Conservation (phyloP, 2,113 vertebrate genomes). For the Paedocypris sp. region DNA sequence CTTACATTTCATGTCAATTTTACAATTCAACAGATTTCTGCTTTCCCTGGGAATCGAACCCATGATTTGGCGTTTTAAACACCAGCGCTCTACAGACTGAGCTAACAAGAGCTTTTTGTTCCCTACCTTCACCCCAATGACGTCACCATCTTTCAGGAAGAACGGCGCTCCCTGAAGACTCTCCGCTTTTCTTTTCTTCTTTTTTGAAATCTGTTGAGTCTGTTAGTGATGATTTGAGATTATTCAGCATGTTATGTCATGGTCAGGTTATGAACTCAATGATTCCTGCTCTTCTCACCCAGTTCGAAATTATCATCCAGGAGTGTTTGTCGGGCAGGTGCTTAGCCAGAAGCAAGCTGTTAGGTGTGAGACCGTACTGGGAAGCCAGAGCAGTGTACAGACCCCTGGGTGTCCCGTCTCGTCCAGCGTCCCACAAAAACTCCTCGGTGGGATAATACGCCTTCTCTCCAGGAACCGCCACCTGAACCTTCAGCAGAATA, state of each 20-base stretch:
- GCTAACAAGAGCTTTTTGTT: not conserved
- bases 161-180: slow-evolving; percentile 74
- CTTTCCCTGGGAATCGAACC: too few relatives aligned
- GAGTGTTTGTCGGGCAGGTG: slow-evolving; percentile 75
- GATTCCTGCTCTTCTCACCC: slow-evolving; percentile 55
- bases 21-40: too few relatives aligned
- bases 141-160: slow-evolving; percentile 81
- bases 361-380: slow-evolving; percentile 66
- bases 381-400: slow-evolving; percentile 68
- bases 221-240: slow-evolving; percentile 33
- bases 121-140: slow-evolving; percentile 76
- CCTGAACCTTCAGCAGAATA: slow-evolving; percentile 69
- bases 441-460: slow-evolving; percentile 62
- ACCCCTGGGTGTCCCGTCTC: slow-evolving; percentile 61
- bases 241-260: too few relatives aligned
- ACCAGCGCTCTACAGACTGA: not conserved
- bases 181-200: slow-evolving; percentile 77
- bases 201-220: slow-evolving; percentile 79
- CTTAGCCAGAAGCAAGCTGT: slow-evolving; percentile 83
- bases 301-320: slow-evolving; percentile 81
- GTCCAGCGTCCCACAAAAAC: slow-evolving; percentile 74
- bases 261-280: too few relatives aligned
- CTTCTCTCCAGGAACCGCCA: slow-evolving; percentile 71
- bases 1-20: too few relatives aligned
- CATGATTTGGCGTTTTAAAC: too few relatives aligned